phyloP scores from a whole-genome alignment of 2,113 vertebrate genomes.

The Corythornis cristatus region DNA sequence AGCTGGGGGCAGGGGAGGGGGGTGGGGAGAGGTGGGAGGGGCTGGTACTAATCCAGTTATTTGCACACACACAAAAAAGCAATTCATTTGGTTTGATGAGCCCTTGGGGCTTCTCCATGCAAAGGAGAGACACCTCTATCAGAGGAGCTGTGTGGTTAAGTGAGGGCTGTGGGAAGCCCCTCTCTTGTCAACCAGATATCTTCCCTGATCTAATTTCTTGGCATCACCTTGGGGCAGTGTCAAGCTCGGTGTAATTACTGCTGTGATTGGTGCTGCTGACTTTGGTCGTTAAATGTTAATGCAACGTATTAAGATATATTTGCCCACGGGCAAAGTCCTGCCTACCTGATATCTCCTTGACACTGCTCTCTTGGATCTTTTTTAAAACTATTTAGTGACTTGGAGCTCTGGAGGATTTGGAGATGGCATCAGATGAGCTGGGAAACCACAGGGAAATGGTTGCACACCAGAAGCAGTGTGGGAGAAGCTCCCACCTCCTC shows the following conservation, averaged over 20 bases:
- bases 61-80: background rate
- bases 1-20: no score
- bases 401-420: background rate
- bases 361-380: background rate
- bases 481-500: background rate
- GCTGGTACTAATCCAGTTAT: background rate
- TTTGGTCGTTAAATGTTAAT: background rate
- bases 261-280: background rate
- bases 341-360: background rate
- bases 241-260: background rate
- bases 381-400: background rate
- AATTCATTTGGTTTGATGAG: background rate
- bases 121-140: background rate
- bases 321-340: background rate
- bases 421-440: background rate
- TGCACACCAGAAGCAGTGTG: background rate
- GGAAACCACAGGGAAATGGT: background rate
- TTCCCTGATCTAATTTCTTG: background rate
- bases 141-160: background rate
- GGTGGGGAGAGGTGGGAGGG: no score
- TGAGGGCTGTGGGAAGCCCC: background rate
- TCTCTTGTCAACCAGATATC: background rate
- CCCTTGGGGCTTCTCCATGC: background rate
- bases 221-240: background rate
- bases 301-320: background rate